Percentiles rank a stretch among this genome's conserved stretches.
phyloP scores from a whole-genome alignment of 2,888 invertebrate species.

The Oegoconia quadripuncta region DNA sequence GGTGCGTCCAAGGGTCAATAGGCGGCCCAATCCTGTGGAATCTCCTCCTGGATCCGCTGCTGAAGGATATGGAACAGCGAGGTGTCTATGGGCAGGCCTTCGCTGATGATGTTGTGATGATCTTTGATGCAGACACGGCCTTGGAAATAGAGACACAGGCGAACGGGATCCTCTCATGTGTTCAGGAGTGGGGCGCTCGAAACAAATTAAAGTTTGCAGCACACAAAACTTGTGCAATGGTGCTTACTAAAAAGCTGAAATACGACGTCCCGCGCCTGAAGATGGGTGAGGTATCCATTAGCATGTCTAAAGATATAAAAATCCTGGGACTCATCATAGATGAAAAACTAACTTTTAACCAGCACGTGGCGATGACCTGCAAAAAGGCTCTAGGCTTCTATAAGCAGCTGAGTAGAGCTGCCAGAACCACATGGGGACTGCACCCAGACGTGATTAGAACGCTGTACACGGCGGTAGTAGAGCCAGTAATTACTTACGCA shows the following conservation, averaged over 20 bases:
- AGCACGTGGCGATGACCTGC: background rate
- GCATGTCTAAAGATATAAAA: background rate
- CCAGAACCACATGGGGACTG: too few relatives aligned
- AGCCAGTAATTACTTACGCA: background rate
- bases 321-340: background rate
- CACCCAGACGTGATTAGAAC: too few relatives aligned
- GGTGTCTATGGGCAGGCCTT: background rate
- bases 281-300: too few relatives aligned
- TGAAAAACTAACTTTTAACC: background rate
- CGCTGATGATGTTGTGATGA: constrained; percentile 17
- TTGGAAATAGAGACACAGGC: constrained; percentile 3
- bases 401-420: background rate
- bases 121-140: constrained; percentile 1
- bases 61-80: background rate
- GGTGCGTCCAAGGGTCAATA: constrained; percentile 16
- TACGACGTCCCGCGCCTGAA: too few relatives aligned
- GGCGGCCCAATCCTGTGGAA: constrained; percentile 15
- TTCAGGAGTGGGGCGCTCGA: constrained; percentile 7
- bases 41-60: constrained; percentile 11
- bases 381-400: background rate
- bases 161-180: constrained; percentile 5
- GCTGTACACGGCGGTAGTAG: background rate
- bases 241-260: background rate
- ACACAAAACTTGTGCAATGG: background rate
- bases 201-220: background rate